phyloP scores from a whole-genome alignment of 1,140 invertebrate species.

The Chironomus striatipennis region DNA sequence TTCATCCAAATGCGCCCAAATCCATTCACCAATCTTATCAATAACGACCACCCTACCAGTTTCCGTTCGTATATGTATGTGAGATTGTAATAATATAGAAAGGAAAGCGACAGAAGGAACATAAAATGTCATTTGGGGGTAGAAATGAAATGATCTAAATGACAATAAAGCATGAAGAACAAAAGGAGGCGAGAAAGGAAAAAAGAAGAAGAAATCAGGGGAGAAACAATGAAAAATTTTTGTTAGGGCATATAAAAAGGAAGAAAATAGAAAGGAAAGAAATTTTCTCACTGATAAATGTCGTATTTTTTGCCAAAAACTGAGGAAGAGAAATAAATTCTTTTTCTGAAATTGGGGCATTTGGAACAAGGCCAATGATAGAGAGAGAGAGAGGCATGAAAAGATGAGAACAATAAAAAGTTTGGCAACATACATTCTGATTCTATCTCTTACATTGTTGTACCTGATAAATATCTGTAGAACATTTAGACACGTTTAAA shows the following conservation, averaged over 20 bases:
- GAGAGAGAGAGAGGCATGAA: not conserved
- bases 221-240: not conserved
- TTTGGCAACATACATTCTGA: not conserved
- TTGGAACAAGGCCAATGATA: constrained; percentile 11
- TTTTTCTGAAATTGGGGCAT: not conserved
- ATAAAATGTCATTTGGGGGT: constrained; percentile 1
- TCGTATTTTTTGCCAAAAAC: not conserved
- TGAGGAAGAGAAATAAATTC: not conserved
- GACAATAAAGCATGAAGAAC: constrained; percentile 7
- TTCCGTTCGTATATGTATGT: no score
- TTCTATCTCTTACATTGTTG: not conserved
- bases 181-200: not conserved
- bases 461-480: not conserved
- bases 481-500: constrained; percentile 14
- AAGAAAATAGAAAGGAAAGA: not conserved
- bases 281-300: not conserved
- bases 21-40: constrained; percentile 4
- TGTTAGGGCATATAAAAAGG: not conserved
- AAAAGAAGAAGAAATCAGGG: not conserved
- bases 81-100: no score
- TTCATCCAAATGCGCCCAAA: not conserved
- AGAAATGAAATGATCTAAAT: constrained; percentile 3
- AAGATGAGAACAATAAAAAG: not conserved
- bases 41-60: not conserved
- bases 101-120: not conserved